Evolutionary conservation across 2,888 invertebrate genomes (phyloP), one percentile per base, ranked within the genome.

Genomic region (Notocelia uddmanniana): DNA sequence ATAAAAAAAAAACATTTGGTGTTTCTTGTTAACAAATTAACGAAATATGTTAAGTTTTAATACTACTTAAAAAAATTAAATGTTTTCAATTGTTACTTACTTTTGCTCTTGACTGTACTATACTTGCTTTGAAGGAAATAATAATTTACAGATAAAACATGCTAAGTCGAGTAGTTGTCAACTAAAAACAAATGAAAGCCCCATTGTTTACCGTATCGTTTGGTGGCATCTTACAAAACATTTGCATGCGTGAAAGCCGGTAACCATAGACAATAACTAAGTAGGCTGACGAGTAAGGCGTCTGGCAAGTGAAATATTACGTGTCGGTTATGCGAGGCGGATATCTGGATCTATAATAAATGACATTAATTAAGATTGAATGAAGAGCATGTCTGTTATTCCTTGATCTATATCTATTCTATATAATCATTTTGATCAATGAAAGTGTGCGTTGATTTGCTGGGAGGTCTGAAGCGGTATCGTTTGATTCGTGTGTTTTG

Each of bases 191-290:
- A 72, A 72, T 72, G 77, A 74, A 79, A 81, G 78, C 74, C 76
- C 78, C 74, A 82, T 80, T 81, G 81, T 80, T 67, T 75, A 73
- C 23, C 70, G 18, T 79, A 78, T 81, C 75, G n/a, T 73, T 76
- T 71, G 71, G 74, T 74, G 73, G 74, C 71, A 76, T 76, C 77
- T 74, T 31, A 18, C 57, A 74, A 71, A 79, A 78, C 77, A 78
- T 73, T 74, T 77, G 73, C 77, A 79, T 73, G 76, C 73, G 82
- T 77, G 82, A 81, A 83, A 83, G 83, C 57, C 62, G 60, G 68
- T 76, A 73, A 75, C 74, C 72, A 68, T 60, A 78, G 79, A 84
- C 83, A 82, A 83, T 83, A 73, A 74, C 58, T 41, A 59, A 64
- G 76, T 67, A 74, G 75, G 70, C 73, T 41, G 66, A 71, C 57